phyloP scores from a whole-genome alignment of 2,113 vertebrate species.

The Suricata suricatta region DNA sequence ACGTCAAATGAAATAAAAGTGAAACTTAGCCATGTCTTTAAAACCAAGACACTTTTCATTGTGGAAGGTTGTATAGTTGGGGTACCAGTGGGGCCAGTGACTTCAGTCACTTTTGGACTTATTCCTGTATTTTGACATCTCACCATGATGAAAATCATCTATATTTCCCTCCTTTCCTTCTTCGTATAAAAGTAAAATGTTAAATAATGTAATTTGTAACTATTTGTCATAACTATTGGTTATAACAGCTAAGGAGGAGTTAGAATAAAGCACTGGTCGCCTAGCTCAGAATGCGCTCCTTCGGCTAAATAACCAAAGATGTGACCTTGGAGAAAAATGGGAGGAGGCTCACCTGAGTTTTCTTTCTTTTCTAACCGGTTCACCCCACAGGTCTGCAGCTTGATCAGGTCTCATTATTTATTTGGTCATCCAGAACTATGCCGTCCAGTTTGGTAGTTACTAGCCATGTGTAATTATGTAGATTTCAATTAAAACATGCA shows the following conservation, averaged over 20 bases:
- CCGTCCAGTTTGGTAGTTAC: neutral
- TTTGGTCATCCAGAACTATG: neutral
- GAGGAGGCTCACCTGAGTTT: neutral
- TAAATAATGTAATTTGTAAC: too few species aligned
- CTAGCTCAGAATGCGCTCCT: neutral
- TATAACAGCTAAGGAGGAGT: neutral
- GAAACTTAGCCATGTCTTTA: neutral
- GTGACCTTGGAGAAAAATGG: neutral
- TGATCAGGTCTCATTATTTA: neutral
- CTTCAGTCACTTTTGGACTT: neutral
- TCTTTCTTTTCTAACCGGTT: neutral
- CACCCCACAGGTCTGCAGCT: neutral
- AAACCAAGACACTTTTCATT: neutral
- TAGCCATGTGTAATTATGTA: neutral
- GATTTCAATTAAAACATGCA: neutral
- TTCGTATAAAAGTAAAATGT: neutral
- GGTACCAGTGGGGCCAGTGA: conserved; percentile 27
- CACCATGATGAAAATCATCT: neutral
- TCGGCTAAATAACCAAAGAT: neutral
- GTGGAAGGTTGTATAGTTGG: neutral
- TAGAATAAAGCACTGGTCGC: neutral
- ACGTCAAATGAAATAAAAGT: neutral
- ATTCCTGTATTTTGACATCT: neutral
- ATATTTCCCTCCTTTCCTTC: neutral
- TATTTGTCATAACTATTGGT: neutral